These are phyloP conservation scores for Agapornis canus DNA, from an alignment of 2,797 vertebrate genomes.

Conservation along the genomic window DNA sequence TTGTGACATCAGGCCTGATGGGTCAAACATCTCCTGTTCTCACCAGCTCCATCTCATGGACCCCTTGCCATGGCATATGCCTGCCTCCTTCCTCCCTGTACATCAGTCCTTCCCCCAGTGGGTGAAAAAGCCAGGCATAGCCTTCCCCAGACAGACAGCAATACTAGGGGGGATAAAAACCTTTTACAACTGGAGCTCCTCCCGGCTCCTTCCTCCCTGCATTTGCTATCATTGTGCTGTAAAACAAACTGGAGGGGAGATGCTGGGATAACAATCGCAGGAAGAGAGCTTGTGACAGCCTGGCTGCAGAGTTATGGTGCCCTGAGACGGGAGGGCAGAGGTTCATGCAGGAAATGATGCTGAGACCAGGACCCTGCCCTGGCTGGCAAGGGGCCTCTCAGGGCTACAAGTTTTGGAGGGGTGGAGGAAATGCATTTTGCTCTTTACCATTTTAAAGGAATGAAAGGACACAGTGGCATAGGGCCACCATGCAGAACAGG, in stretches of 20 bases:
- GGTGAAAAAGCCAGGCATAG: neutral
- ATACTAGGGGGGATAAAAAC: neutral
- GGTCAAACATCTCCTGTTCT: neutral
- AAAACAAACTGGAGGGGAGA: constrained; percentile 39
- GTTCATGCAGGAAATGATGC: constrained; percentile 4
- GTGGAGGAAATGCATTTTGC: neutral
- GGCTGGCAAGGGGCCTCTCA: neutral
- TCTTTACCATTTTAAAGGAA: neutral
- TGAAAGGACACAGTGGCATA: fast-evolving
- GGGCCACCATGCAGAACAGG: neutral
- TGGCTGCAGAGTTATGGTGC: constrained; percentile 9
- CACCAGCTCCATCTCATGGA: neutral
- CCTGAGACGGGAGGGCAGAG: neutral
- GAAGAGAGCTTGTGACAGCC: constrained; percentile 47
- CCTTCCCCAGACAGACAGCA: neutral
- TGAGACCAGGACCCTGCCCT: neutral
- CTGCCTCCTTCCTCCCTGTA: neutral
- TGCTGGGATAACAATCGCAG: constrained; percentile 48
- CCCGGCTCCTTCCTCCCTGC: constrained; percentile 27
- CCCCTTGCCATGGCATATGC: too few species aligned
- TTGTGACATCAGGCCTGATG: neutral
- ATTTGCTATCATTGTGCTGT: neutral
- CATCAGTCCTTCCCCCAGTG: neutral
- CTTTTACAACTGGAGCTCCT: neutral
- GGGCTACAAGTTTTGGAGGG: neutral